phyloP scores from a whole-genome alignment of 53 echinoderm and acorn worm species.

The Holothuria leucospilota region DNA sequence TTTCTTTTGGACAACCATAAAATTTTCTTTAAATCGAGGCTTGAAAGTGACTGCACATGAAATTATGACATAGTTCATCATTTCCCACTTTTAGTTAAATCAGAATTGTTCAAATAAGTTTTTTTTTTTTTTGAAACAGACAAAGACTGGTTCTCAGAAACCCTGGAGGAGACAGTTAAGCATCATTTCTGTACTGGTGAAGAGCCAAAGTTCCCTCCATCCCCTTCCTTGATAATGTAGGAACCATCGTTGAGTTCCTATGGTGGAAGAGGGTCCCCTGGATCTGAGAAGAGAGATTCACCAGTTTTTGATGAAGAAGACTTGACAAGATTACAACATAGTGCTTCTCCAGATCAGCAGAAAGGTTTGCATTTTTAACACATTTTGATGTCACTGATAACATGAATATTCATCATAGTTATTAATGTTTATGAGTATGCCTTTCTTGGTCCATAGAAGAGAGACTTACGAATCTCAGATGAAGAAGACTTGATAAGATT shows the following conservation, averaged over 20 bases:
- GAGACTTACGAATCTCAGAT: too few relatives aligned
- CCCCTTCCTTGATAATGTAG: constrained; percentile 38
- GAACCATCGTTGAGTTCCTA: constrained; percentile 1
- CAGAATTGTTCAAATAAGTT: too few relatives aligned
- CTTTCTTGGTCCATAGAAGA: too few relatives aligned
- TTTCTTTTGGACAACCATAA: too few relatives aligned
- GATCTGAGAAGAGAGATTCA: background rate
- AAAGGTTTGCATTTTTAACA: constrained; percentile 6
- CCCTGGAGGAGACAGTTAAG: constrained; percentile 78
- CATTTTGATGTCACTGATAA: too few relatives aligned
- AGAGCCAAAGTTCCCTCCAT: constrained; percentile 51
- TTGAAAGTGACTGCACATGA: too few relatives aligned
- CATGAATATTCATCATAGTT: too few relatives aligned
- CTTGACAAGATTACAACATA: background rate
- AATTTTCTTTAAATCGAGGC: too few relatives aligned
- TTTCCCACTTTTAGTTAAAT: too few relatives aligned
- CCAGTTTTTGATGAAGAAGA: background rate
- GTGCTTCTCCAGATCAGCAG: background rate
- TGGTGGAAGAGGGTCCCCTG: background rate
- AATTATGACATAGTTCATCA: too few relatives aligned
- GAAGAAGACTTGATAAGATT: too few relatives aligned
- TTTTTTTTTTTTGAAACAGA: constrained; percentile 25
- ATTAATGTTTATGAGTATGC: too few relatives aligned
- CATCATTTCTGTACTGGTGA: constrained; percentile 85
- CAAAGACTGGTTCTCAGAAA: constrained; percentile 73